These are phyloP conservation scores for Diachasmimorpha longicaudata DNA, from an alignment of 1,140 invertebrate species.

Conservation along the genomic window DNA sequence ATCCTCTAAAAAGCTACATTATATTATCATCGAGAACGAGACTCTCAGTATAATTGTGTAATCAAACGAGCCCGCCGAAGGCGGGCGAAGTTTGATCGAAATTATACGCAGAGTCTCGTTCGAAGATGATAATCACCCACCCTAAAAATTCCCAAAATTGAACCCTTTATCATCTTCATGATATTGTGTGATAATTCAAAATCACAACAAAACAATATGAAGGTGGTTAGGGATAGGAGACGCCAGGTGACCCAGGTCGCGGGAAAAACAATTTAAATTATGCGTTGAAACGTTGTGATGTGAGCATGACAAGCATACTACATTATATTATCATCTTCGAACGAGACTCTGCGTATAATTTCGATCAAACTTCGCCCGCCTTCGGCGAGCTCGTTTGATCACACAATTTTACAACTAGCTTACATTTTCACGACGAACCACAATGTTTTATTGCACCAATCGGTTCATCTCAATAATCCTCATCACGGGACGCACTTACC, in stretches of 20 bases:
- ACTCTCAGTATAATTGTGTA: not conserved
- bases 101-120: not conserved
- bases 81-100: constrained; percentile 11
- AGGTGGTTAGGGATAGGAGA: not conserved
- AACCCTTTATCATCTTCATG: not conserved
- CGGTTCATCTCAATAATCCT: too few species aligned
- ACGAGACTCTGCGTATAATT: not conserved
- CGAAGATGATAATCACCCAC: constrained; percentile 1
- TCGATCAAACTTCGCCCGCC: constrained; percentile 7
- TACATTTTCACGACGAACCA: too few species aligned
- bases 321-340: constrained; percentile 10
- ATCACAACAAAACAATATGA: constrained; percentile 19
- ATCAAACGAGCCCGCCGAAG: not conserved
- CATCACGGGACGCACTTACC: too few species aligned
- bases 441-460: too few species aligned
- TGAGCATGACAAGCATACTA: constrained; percentile 4
- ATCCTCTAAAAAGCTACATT: not conserved
- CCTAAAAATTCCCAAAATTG: not conserved
- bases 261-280: too few species aligned
- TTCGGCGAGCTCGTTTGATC: too few species aligned
- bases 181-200: not conserved
- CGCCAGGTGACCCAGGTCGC: not conserved
- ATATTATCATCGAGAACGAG: not conserved
- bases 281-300: not conserved
- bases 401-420: too few species aligned